Conservation (phyloP, 1,140 invertebrate species). For the Drosophila gunungcola region DNA sequence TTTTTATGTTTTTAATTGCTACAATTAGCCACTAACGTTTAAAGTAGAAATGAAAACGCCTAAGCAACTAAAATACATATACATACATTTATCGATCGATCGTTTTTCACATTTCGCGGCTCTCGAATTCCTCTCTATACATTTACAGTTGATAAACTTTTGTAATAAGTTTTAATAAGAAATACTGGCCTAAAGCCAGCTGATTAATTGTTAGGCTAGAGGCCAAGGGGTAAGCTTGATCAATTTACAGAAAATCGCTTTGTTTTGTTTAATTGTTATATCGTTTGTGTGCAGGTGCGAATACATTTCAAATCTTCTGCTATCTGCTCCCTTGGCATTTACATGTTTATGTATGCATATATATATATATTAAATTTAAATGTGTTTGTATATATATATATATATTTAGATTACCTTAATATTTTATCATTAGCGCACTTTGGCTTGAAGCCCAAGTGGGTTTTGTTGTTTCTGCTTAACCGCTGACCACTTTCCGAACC, state of each 20-base stretch:
- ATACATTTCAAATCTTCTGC: constrained; percentile 48
- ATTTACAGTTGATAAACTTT: constrained; percentile 43
- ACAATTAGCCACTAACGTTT: constrained; percentile 60
- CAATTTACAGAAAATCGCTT: constrained; percentile 33
- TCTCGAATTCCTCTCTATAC: constrained; percentile 18
- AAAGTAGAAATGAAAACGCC: constrained; percentile 67
- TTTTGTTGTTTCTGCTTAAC: constrained; percentile 15
- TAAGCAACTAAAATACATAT: constrained; percentile 68
- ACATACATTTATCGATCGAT: constrained; percentile 47
- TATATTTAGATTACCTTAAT: constrained; percentile 52
- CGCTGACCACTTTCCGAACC: constrained; percentile 14
- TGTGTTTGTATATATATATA: constrained; percentile 24
- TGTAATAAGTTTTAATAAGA: constrained; percentile 27
- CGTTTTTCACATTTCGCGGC: constrained; percentile 1
- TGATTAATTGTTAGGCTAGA: constrained; percentile 16
- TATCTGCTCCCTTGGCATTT: constrained; percentile 33
- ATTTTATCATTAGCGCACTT: constrained; percentile 52
- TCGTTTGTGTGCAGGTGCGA: constrained; percentile 43
- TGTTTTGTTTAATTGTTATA: constrained; percentile 16
- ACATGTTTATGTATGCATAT: constrained; percentile 36
- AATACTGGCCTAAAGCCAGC: constrained; percentile 21
- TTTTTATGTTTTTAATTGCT: constrained; percentile 51
- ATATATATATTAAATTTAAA: constrained; percentile 41
- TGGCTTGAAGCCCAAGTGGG: constrained; percentile 68
- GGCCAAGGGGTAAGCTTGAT: constrained; percentile 29